Conservation (phyloP, 2,797 vertebrate genomes). For the Eutrigla gurnardus region DNA sequence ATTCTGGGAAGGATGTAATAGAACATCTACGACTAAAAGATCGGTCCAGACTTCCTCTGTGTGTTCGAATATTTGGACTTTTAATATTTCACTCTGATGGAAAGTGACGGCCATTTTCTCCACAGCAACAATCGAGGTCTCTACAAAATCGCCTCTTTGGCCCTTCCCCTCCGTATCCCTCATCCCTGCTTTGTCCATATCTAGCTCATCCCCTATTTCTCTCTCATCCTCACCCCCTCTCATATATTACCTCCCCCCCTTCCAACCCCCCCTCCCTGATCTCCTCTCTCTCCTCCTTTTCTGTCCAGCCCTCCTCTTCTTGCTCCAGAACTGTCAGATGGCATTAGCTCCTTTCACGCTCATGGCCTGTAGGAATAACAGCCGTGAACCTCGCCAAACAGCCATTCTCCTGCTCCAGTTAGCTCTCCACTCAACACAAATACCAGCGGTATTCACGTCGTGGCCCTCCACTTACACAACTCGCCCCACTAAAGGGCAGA, state of each 20-base stretch:
- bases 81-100: constrained; percentile 26
- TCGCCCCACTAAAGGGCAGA: constrained; percentile 76
- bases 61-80: constrained; percentile 30
- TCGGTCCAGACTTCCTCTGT: background rate
- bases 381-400: constrained; percentile 91
- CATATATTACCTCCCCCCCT: constrained; percentile 72
- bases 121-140: constrained; percentile 60
- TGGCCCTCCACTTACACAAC: constrained; percentile 75
- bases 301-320: constrained; percentile 89
- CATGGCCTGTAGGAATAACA: constrained; percentile 95
- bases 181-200: constrained; percentile 80
- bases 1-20: constrained; percentile 11
- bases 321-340: constrained; percentile 98
- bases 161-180: constrained; percentile 69
- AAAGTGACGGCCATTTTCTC: constrained; percentile 48
- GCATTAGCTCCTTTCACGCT: constrained; percentile 93
- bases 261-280: constrained; percentile 75
- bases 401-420: constrained; percentile 98
- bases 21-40: constrained; percentile 10
- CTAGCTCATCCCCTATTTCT: constrained; percentile 78
- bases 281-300: constrained; percentile 75
- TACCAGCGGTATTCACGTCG: constrained; percentile 82
- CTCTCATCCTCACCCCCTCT: constrained; percentile 75
- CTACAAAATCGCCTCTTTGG: constrained; percentile 58
- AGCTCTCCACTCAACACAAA: constrained; percentile 88